phyloP scores from a whole-genome alignment of 2,113 vertebrate species.

The Sander lucioperca region DNA sequence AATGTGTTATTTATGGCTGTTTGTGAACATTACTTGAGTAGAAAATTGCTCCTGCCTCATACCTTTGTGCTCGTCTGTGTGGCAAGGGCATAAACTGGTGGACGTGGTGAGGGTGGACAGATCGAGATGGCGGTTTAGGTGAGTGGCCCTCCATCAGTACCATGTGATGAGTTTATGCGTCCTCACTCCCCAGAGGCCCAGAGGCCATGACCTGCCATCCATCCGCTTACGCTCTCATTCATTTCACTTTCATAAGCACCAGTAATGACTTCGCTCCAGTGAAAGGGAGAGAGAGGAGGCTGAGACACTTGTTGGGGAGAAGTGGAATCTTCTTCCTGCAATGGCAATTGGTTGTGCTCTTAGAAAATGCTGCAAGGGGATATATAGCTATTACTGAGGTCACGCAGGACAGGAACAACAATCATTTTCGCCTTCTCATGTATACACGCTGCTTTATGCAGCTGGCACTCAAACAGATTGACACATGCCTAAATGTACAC shows the following conservation, averaged over 20 bases:
- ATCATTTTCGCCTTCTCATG: conserved; percentile 67
- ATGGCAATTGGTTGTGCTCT: conserved; percentile 40
- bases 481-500: conserved; percentile 59
- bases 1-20: conserved; percentile 52
- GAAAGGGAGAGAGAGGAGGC: conserved; percentile 57
- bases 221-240: conserved; percentile 90
- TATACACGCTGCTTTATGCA: conserved; percentile 48
- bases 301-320: conserved; percentile 88
- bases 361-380: conserved; percentile 40
- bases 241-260: conserved; percentile 92
- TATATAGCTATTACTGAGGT: conserved; percentile 69
- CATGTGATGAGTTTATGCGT: conserved; percentile 93
- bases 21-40: conserved; percentile 48
- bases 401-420: conserved; percentile 58
- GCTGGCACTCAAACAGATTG: conserved; percentile 67
- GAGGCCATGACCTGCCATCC: conserved; percentile 88
- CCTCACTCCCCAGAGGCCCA: conserved; percentile 83
- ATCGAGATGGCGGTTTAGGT: conserved; percentile 48
- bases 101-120: conserved; percentile 73
- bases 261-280: conserved; percentile 89
- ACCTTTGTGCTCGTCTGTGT: conserved; percentile 28
- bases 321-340: conserved; percentile 61
- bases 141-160: conserved; percentile 80
- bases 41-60: conserved; percentile 61
- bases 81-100: conserved; percentile 51